Percentiles rank a stretch among this genome's conserved stretches.
Evolutionary conservation across 2,797 vertebrate species (phyloP).

Genomic region (Peromyscus eremicus): DNA sequence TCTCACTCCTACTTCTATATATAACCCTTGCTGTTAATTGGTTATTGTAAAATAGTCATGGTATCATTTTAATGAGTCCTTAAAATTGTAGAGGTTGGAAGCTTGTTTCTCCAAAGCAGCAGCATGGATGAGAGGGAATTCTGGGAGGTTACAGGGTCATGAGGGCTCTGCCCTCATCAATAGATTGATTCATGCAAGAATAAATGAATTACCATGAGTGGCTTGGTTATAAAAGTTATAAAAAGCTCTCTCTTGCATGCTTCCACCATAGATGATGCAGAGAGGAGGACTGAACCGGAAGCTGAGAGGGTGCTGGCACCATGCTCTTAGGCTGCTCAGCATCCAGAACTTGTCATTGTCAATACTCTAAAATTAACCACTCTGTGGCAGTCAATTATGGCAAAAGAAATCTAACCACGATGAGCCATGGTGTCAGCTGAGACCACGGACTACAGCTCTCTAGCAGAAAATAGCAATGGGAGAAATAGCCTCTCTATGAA

Average conservation of each 20-base stretch:
- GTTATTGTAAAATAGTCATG: background rate
- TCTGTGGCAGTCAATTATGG: background rate
- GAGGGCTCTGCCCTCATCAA: background rate
- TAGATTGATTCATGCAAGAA: background rate
- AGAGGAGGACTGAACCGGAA: background rate
- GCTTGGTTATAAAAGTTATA: background rate
- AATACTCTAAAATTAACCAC: background rate
- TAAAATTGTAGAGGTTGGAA: background rate
- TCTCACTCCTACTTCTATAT: background rate
- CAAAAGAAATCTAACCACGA: background rate
- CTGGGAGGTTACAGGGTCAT: background rate
- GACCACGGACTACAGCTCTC: background rate
- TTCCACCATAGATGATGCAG: background rate
- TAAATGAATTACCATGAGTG: background rate
- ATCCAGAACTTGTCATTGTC: background rate
- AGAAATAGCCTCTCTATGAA: background rate
- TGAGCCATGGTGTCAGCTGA: background rate
- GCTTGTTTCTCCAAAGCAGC: background rate
- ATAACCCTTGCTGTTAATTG: background rate
- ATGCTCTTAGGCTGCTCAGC: background rate
- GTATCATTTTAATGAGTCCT: background rate
- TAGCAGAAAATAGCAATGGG: constrained; percentile 1
- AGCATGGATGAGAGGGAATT: background rate
- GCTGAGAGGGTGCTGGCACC: background rate
- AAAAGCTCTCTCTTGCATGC: background rate